phyloP scores from a whole-genome alignment of 2,797 vertebrate species.

The Salarias fasciatus region DNA sequence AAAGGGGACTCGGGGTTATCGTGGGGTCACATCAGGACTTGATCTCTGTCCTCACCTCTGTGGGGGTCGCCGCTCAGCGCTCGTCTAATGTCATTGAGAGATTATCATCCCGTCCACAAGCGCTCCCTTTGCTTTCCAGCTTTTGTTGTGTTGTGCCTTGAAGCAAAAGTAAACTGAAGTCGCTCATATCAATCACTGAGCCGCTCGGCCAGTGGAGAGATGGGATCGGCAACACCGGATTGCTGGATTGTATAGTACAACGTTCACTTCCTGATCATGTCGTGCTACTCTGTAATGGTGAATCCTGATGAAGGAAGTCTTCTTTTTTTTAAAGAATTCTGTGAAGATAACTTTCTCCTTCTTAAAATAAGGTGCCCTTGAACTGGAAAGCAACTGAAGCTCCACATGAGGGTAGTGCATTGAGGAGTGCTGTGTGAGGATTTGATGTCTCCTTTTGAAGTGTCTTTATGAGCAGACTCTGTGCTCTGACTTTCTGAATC shows the following conservation, averaged over 20 bases:
- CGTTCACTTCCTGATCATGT: conserved; percentile 36
- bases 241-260: conserved; percentile 24
- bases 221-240: too few relatives aligned
- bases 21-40: conserved; percentile 50
- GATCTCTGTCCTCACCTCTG: conserved; percentile 55
- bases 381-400: conserved; percentile 65
- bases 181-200: conserved; percentile 7
- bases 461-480: conserved; percentile 77
- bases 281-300: conserved; percentile 31
- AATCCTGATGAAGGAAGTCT: conserved; percentile 35
- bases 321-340: conserved; percentile 33
- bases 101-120: conserved; percentile 35
- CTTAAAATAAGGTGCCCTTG: conserved; percentile 75
- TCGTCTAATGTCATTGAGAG: conserved; percentile 53
- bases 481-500: conserved; percentile 71
- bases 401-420: conserved; percentile 65
- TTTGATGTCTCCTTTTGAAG: conserved; percentile 82
- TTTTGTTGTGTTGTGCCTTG: conserved; percentile 11
- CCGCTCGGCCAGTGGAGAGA: too few relatives aligned
- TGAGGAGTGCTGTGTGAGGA: conserved; percentile 63
- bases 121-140: conserved; percentile 7
- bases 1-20: conserved; percentile 73
- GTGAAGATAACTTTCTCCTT: conserved; percentile 60
- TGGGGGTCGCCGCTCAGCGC: conserved; percentile 28
- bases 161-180: conserved; percentile 41